Base-by-base conservation (phyloP, 2,113 vertebrate genomes). In the Elanus axillaris region DNA sequence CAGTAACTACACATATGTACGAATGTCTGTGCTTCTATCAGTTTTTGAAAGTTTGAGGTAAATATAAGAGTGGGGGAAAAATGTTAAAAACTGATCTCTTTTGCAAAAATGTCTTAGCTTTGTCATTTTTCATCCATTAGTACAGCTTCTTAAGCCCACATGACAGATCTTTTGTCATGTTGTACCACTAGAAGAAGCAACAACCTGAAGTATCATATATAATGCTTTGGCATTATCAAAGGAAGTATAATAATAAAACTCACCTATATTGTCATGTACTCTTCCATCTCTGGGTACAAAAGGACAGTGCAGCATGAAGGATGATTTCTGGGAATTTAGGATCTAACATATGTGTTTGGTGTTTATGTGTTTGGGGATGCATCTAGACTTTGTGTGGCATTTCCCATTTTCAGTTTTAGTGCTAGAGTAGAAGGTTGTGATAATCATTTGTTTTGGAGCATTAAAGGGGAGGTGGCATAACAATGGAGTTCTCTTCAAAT, bases 261-360 rank as follows among this genome's bases (percentile, higher is more conserved):
- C 22, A 26, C 10, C 36, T 29, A 0, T 19, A 5, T 34, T 4
- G 1, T 17, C 6, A 2, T 2, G 31, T 31, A 16, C 27, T 47
- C 13, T 52, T 58, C 64, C 31, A 17, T 4, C 36, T 52, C 36
- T 55, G 53, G 42, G 34, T 31, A n/a, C 26, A 31, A 20, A 62
- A 73, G 15, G 13, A 31, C 29, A 53, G 53, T 19, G 53, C 27
- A 36, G 43, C 31, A n/a, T 15, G 18, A 16, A 34, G 48, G 29
- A 45, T 31, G 42, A 15, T 60, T 87, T 38, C 63, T 64, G 31
- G 42, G 22, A 26, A 18, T 60, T 77, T 32, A 48, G 32, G 12
- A 27, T 53, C n/a, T 45, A 38, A 43, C 0, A 2, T 10, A 5
- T 11, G 3, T 32, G 11, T 45, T 56, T 67, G 38, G 21, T 63